Percentiles rank a stretch among this genome's conserved stretches.
phyloP scores from a whole-genome alignment of 1,140 invertebrate species.

The Pseudoatta argentina region DNA sequence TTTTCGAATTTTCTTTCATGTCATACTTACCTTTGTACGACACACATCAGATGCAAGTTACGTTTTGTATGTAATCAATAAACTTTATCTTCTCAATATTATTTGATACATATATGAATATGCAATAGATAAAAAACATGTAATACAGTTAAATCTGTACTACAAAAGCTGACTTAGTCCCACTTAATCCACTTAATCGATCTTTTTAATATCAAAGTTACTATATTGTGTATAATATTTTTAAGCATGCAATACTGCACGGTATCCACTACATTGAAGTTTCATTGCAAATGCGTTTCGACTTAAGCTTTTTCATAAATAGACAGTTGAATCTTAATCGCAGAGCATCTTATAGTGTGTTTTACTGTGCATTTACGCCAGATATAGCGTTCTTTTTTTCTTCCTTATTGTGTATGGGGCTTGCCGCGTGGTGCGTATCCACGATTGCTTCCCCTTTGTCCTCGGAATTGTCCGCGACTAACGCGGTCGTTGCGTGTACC shows the following conservation, averaged over 20 bases:
- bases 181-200: slow-evolving; percentile 35
- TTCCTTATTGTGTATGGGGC: slow-evolving; percentile 79
- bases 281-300: slow-evolving; percentile 42
- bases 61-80: slow-evolving; percentile 29
- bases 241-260: slow-evolving; percentile 20
- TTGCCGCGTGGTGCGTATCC: slow-evolving; percentile 81
- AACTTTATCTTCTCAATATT: slow-evolving; percentile 18
- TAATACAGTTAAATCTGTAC: slow-evolving; percentile 34
- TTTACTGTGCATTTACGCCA: slow-evolving; percentile 72
- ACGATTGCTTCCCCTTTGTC: slow-evolving; percentile 79
- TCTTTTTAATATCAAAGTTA: slow-evolving; percentile 57
- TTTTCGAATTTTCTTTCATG: not conserved
- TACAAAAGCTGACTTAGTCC: slow-evolving; percentile 23
- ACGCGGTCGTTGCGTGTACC: slow-evolving; percentile 75
- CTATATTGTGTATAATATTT: slow-evolving; percentile 61
- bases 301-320: slow-evolving; percentile 79
- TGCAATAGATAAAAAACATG: slow-evolving; percentile 36
- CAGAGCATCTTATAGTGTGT: slow-evolving; percentile 62
- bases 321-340: slow-evolving; percentile 76
- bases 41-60: slow-evolving; percentile 38
- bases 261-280: slow-evolving; percentile 36
- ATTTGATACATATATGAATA: slow-evolving; percentile 24
- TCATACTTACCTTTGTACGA: not conserved
- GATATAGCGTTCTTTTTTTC: slow-evolving; percentile 49
- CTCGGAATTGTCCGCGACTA: slow-evolving; percentile 80